Evolutionary conservation across 2,113 vertebrate species (phyloP), one percentile per base, ranked within the genome.

Genomic region (Megaleporinus macrocephalus): DNA sequence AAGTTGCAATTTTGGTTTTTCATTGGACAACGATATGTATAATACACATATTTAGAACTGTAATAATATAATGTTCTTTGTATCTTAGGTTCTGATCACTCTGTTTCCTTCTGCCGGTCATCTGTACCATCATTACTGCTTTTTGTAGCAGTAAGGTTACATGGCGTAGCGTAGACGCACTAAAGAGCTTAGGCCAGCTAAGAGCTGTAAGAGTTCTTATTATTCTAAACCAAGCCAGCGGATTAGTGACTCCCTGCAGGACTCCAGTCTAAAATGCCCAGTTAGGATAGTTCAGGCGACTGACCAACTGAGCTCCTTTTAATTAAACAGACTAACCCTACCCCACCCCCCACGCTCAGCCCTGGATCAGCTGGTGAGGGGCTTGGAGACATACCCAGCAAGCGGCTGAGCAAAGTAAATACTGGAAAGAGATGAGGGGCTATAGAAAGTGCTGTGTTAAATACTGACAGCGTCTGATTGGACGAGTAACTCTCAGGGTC

Each of bases 131-230:
- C 12, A 16, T 44, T 26, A 1, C 4, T 71, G 29, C 41, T 73
- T 61, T 57, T 63, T 74, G 55, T 44, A 41, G 55, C 66, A 63
- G 80, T 59, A 74, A 49, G 82, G 73, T 63, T 85, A 47, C 22
- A 74, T 72, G 83, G 59, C 55, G 16, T 74, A 78, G 65, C 65
- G 65, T 80, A 85, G 65, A 68, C 80, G 75, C 5, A 29, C 53
- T 82, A 73, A 82, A 81, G 30, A 76, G 76, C 79, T 84, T 86
- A 77, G 41, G 78, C 1, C 4, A 47, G 78, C 83, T 79, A 73
- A 62, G 61, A 79, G 36, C 69, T 30, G 57, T 33, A 30, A 24
- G 26, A 47, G 68, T 11, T 15, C n/a, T 13, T 24, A 57, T 20
- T 63, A 49, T 73, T 13, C 33, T 49, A 24, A 63, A 61, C 49